These are phyloP conservation scores for Hypotaenidia philippensis DNA, from an alignment of 2,797 vertebrate genomes.

Conservation along the genomic window DNA sequence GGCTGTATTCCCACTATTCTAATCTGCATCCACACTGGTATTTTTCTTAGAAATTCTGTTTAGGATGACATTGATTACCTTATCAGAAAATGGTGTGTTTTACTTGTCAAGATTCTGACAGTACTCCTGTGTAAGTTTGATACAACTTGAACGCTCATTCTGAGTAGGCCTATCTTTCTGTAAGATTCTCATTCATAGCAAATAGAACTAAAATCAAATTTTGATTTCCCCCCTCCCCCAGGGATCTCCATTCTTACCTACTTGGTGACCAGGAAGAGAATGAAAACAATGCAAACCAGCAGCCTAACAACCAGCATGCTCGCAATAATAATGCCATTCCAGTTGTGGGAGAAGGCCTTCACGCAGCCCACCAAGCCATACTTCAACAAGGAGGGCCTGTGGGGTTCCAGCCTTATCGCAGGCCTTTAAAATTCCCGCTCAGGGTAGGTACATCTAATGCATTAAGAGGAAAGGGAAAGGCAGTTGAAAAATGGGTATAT, in stretches of 20 bases:
- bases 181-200: background rate
- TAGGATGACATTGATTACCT: background rate
- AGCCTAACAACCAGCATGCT: slow-evolving; percentile 91
- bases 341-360: slow-evolving; percentile 94
- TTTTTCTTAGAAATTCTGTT: background rate
- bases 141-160: background rate
- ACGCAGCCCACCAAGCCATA: slow-evolving; percentile 98
- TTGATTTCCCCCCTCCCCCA: slow-evolving; percentile 43
- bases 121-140: background rate
- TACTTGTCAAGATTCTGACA: background rate
- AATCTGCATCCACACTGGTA: background rate
- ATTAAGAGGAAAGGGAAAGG: background rate
- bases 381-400: slow-evolving; percentile 97
- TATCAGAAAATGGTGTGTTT: background rate
- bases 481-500: background rate
- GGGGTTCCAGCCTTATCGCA: slow-evolving; percentile 97
- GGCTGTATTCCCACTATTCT: background rate
- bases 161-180: background rate
- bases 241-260: slow-evolving; percentile 97
- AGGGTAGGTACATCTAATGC: slow-evolving; percentile 83
- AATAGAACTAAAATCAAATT: background rate
- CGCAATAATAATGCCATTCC: slow-evolving; percentile 94
- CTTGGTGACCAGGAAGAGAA: slow-evolving; percentile 97
- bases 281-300: slow-evolving; percentile 92
- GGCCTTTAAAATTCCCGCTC: slow-evolving; percentile 94